phyloP scores from a whole-genome alignment of 2,888 invertebrate genomes.

The Tillus elongatus region DNA sequence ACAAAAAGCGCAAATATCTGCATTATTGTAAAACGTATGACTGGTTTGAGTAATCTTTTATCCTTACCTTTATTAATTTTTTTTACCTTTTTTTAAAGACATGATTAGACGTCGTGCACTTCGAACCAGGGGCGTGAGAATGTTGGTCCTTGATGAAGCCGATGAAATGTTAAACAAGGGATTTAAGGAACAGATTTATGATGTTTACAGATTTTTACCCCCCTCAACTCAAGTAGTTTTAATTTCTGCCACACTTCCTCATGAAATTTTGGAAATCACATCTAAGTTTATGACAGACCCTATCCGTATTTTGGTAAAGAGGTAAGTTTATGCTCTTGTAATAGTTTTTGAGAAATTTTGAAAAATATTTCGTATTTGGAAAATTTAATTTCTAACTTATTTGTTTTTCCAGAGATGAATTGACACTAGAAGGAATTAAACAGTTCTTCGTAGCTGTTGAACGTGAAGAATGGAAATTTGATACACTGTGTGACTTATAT shows the following conservation, averaged over 20 bases:
- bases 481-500: slow-evolving; percentile 96
- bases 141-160: slow-evolving; percentile 96
- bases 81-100: no score
- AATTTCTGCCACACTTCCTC: slow-evolving; percentile 95
- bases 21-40: no score
- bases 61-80: no score
- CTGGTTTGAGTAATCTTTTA: no score
- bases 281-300: slow-evolving; percentile 99
- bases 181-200: slow-evolving; percentile 99
- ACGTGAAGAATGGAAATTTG: slow-evolving; percentile 99
- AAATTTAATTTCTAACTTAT: slow-evolving; percentile 11
- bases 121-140: slow-evolving; percentile 86
- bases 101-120: slow-evolving; percentile 84
- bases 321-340: slow-evolving; percentile 47
- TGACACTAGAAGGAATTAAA: slow-evolving; percentile 98
- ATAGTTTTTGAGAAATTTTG: no score
- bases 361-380: no score
- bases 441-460: slow-evolving; percentile 99
- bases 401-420: slow-evolving; percentile 68
- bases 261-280: slow-evolving; percentile 99
- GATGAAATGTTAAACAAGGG: slow-evolving; percentile 99
- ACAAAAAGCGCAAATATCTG: no score
- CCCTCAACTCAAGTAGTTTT: slow-evolving; percentile 95
- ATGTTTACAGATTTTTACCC: slow-evolving; percentile 95
- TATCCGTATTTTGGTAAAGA: slow-evolving; percentile 97